Conservation (phyloP, 2,797 vertebrate species). For the Anguilla obscura region DNA sequence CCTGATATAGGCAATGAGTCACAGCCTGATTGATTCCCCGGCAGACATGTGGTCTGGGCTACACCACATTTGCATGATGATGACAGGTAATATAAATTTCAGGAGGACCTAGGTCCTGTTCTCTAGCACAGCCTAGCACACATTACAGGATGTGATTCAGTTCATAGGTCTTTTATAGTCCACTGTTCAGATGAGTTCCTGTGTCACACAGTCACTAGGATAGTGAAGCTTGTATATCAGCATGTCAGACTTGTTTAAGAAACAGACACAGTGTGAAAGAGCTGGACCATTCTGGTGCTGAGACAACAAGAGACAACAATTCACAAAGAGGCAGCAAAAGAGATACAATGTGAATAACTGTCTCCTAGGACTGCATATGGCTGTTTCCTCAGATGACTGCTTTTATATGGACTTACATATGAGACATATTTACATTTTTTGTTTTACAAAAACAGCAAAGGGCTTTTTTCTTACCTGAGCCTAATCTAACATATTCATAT, state of each 20-base stretch:
- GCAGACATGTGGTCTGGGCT: not conserved
- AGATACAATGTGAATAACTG: not conserved
- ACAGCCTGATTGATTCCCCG: too few species aligned
- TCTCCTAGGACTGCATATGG: not conserved
- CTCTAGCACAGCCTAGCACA: not conserved
- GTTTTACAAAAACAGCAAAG: not conserved
- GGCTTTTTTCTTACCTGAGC: not conserved
- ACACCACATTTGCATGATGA: not conserved
- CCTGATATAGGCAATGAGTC: too few species aligned
- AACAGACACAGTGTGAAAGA: not conserved
- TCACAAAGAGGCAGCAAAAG: not conserved
- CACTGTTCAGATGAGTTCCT: not conserved
- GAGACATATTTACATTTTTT: not conserved
- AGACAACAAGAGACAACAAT: not conserved
- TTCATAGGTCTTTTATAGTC: not conserved
- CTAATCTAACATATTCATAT: not conserved
- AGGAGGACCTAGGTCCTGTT: not conserved
- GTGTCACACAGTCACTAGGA: not conserved
- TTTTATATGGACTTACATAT: not conserved
- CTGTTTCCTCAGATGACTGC: not conserved
- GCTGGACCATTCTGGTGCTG: not conserved
- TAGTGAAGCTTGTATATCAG: not conserved
- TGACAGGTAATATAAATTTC: not conserved
- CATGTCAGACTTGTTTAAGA: not conserved
- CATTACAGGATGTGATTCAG: not conserved